These are phyloP conservation scores for Cinclus mexicanus DNA, from an alignment of 2,113 vertebrate genomes.

Conservation along the genomic window DNA sequence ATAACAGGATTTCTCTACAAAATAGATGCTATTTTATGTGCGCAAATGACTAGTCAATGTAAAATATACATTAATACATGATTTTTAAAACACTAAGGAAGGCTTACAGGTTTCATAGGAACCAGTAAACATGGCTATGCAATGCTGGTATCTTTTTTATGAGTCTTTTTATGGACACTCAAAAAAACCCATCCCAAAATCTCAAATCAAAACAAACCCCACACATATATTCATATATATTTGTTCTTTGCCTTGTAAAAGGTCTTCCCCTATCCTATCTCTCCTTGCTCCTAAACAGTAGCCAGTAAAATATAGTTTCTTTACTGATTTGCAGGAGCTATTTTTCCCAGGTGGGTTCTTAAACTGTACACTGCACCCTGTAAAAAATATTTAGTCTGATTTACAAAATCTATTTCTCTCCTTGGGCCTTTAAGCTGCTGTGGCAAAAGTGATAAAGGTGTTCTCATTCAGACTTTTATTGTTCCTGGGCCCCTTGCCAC, in stretches of 20 bases:
- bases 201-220: neutral
- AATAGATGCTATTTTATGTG: neutral
- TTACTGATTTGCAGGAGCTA: slow-evolving; percentile 14
- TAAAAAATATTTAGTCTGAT: slow-evolving; percentile 60
- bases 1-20: neutral
- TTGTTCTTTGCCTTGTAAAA: neutral
- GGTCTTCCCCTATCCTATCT: neutral
- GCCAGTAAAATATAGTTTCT: neutral
- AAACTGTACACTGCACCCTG: neutral
- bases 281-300: neutral
- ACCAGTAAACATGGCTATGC: neutral
- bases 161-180: neutral
- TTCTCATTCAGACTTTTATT: slow-evolving; percentile 37
- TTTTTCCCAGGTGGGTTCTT: slow-evolving; percentile 15
- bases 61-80: neutral
- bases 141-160: neutral
- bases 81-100: neutral
- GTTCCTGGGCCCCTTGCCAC: slow-evolving; percentile 18
- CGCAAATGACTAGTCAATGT: neutral
- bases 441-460: slow-evolving; percentile 47
- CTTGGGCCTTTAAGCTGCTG: slow-evolving; percentile 32
- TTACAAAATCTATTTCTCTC: slow-evolving; percentile 61
- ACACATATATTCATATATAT: neutral
- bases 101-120: neutral
- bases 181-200: neutral